Percentiles rank a stretch among this genome's conserved stretches.
Conservation (phyloP, 2,888 invertebrate genomes). For the Drosophila silvestris region DNA sequence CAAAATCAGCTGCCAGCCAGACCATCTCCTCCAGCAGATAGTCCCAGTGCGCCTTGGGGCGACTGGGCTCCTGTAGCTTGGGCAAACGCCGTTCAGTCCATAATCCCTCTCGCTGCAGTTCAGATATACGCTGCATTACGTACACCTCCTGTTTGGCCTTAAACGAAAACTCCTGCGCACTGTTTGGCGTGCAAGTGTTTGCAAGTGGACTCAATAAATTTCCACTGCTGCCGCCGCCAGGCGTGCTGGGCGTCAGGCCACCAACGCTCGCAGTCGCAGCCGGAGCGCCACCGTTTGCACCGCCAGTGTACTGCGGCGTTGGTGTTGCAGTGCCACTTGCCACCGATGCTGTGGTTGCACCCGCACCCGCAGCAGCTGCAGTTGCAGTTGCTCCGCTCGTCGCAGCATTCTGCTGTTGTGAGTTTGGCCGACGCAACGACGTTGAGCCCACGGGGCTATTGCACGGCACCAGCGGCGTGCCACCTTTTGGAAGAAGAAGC, state of each 20-base stretch:
- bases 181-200: slow-evolving; percentile 68
- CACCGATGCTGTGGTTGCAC: slow-evolving; percentile 18
- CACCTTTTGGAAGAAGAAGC: slow-evolving; percentile 85
- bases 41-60: slow-evolving; percentile 99
- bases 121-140: slow-evolving; percentile 96
- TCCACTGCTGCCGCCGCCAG: slow-evolving; percentile 61
- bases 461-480: slow-evolving; percentile 86
- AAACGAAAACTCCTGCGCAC: slow-evolving; percentile 89
- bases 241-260: slow-evolving; percentile 58
- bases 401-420: slow-evolving; percentile 48
- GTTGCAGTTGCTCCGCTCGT: slow-evolving; percentile 38
- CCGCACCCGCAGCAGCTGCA: slow-evolving; percentile 7
- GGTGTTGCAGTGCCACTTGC: slow-evolving; percentile 37
- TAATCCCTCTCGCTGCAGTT: slow-evolving; percentile 96
- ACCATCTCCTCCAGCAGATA: slow-evolving; percentile 99
- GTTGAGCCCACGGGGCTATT: slow-evolving; percentile 71
- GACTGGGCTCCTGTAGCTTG: slow-evolving; percentile 95
- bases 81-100: slow-evolving; percentile 97
- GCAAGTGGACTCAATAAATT: slow-evolving; percentile 71
- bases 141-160: slow-evolving; percentile 96
- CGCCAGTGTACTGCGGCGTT: slow-evolving; percentile 47
- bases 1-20: slow-evolving; percentile 99
- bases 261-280: slow-evolving; percentile 22
- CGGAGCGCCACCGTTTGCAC: slow-evolving; percentile 28
- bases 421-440: slow-evolving; percentile 69